Base-by-base conservation (phyloP, 2,797 vertebrate species). In the Gymnothorax reevesii region DNA sequence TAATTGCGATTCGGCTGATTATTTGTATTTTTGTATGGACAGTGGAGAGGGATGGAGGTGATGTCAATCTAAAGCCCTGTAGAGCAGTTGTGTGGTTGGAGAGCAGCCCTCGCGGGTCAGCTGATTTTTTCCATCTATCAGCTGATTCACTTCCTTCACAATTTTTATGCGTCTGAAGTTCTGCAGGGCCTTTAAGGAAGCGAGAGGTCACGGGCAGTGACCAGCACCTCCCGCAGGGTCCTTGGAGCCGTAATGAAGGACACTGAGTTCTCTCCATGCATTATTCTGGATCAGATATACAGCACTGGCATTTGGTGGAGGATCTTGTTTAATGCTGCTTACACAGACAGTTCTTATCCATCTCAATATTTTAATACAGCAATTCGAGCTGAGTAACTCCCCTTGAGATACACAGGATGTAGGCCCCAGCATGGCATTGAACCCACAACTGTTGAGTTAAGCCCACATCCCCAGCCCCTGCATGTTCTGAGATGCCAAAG, bases 121-220 rank as follows among this genome's bases (percentile, higher is more conserved):
- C 33, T 42, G 25, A 59, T 33, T 73, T 73, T 85, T 69, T n/a
- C n/a, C 13, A 52, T 42, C 59, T 80, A 17, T 82, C n/a, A 86
- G 57, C 73, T 8, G 73, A 57, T 82, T 89, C 87, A 55, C 75
- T 77, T 75, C 52, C 87, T 84, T 85, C 89, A 86, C 85, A 79
- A 90, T 86, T 94, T 91, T 93, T 90, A 92, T 91, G 88, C 88
- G 25, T 84, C 91, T 88, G 92, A 88, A 57, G 85, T 87, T 91
- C 88, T 59, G 86, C 77, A 80, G 88, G 75, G 57, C 87, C 91
- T 92, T 90, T 92, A 93, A 93, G 93, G 84, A 89, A 91, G 87
- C 2, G 83, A 85, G 86, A 89, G 90, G 93, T 92, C 91, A 95
- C 90, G 90, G 90, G 82, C 79, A 85, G 86, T 86, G 87, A 90